Base-by-base conservation (phyloP, 2,888 invertebrate species). In the Caenorhabditis sulstoni region DNA sequence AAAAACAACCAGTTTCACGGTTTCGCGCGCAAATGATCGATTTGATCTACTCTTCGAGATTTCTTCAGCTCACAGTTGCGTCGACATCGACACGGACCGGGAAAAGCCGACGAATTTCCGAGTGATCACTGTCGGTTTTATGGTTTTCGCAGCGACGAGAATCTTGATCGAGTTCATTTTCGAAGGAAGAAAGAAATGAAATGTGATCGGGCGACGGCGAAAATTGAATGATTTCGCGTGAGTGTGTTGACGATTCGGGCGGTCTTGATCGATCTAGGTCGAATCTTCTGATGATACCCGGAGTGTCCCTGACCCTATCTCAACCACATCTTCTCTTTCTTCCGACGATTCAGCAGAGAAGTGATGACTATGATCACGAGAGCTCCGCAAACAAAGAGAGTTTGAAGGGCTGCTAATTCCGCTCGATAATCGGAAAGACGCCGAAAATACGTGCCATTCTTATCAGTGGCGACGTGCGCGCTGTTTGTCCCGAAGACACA, bases 391-490 rank as follows among this genome's bases (percentile, higher is more conserved):
- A 37, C 37, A 39, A 20, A 52, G 16, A n/a, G 35, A 39, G 23
- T 70, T 45, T 62, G 53, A 49, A 55, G 62, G 57, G 62, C 53
- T 62, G 47, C 11, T 11, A 4, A 16, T 23, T 29, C 16, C 35
- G 29, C 23, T 50, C 29, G 73, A 64, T 73, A 73, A 73, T 16
- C 41, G 16, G 11, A 9, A 39, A 18, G 55, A 71, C 71, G 73
- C 23, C 41, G 16, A 9, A 8, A 39, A 18, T 62, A 71, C 71
- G 73, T 73, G 73, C 57, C 14, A 9, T 18, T 29, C 61, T 70
- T 70, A 70, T 70, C 70, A 53, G 41, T 8, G 29, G 37, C 45
- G 52, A 70, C 70, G 70, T 70, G 73, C 62, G 73, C 62, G 14
- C 58, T n/a, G 20, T n/a, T 23, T 12, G 35, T 29, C 35, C 3